Percentiles rank a stretch among this genome's conserved stretches.
phyloP scores from a whole-genome alignment of 2,113 vertebrate species.

The Phasianus colchicus region DNA sequence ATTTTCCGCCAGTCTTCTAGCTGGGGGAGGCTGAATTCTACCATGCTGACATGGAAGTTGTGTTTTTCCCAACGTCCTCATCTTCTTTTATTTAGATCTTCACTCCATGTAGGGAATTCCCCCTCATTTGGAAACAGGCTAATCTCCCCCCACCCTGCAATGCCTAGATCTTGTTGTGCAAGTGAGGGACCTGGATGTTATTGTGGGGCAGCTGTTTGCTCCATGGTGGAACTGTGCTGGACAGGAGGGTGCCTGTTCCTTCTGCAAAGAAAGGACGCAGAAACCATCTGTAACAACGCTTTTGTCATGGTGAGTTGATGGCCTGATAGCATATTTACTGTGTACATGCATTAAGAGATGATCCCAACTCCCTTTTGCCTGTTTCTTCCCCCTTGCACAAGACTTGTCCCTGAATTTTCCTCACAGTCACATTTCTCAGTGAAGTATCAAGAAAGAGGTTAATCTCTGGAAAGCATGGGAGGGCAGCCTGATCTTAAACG shows the following conservation, averaged over 20 bases:
- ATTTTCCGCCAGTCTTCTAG: neutral
- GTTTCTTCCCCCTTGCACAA: neutral
- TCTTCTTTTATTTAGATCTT: slow-evolving; percentile 48
- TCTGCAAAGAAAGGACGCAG: neutral
- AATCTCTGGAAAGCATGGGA: neutral
- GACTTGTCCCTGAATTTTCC: neutral
- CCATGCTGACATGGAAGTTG: neutral
- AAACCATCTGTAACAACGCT: neutral
- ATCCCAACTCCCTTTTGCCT: neutral
- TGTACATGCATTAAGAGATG: neutral
- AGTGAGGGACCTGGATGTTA: neutral
- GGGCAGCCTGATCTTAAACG: neutral
- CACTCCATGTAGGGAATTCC: neutral
- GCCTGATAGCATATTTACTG: neutral
- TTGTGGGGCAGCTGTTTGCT: neutral
- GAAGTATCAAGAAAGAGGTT: neutral
- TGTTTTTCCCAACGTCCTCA: neutral
- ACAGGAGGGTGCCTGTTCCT: neutral
- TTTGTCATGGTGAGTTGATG: neutral
- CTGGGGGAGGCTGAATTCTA: slow-evolving; percentile 31
- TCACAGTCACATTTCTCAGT: neutral
- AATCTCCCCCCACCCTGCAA: neutral
- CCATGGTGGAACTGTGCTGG: neutral
- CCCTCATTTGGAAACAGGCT: neutral
- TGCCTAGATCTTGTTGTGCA: neutral